Evolutionary conservation across 1,140 invertebrate species (phyloP), one percentile per base, ranked within the genome.

Genomic region (Melipona quadrifasciata): DNA sequence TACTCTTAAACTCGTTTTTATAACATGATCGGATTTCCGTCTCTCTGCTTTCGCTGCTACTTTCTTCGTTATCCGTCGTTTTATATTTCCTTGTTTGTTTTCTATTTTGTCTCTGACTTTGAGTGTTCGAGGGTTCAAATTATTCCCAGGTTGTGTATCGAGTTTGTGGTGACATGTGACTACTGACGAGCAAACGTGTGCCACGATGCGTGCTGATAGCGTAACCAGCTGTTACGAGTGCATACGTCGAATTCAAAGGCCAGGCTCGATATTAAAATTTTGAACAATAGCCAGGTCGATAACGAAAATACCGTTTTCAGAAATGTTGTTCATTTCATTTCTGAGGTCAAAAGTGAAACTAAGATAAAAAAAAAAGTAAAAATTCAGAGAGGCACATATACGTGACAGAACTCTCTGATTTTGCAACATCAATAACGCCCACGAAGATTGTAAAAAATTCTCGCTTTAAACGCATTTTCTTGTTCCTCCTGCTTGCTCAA

Each of bases 1-100:
- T 83, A 83, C 73, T 24, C n/a, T 55, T 24, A 31, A 77, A 68
- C 53, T 58, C 53, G 34, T 53, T 58, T 83, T 83, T 70, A 27
- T 64, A 5, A 73, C 16, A 4, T 55, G 80, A 31, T 82, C 47
- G 21, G 12, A 51, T 39, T 17, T n/a, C 31, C 19, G 68, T n/a
- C 8, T 73, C 34, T 16, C 12, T 27, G 2, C 53, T 74, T 21
- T 73, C n/a, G 51, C 39, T 6, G 39, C 10, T n/a, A 14, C 11
- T 55, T 16, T 11, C 11, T 8, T 10, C n/a, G 19, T 65, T 12
- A 16, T 65, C 61, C 67, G 2, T n/a, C 24, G 24, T 21, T 47
- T 19, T 17, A 14, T 21, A 55, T 31, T 10, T 5, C 24, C n/a
- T 34, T 39, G 11, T 24, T 14, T 70, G 14, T 21, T 70, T 24